Percentiles rank a stretch among this genome's conserved stretches.
Evolutionary conservation across 2,797 vertebrate species (phyloP).

Genomic region (Argya squamiceps): DNA sequence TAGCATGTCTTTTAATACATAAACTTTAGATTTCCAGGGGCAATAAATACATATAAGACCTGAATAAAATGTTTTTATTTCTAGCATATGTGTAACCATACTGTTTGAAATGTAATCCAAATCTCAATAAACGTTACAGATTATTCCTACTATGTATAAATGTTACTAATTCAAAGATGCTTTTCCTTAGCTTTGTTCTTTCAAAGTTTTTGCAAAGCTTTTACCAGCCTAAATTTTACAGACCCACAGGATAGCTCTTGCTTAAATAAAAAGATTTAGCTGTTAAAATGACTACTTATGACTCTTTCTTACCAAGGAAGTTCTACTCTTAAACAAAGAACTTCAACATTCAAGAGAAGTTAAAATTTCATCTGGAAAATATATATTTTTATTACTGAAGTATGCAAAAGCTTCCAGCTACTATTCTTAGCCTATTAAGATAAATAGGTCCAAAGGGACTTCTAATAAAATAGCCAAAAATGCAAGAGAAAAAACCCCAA

Average conservation of each 20-base stretch:
- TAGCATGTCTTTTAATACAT: not conserved
- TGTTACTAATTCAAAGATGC: not conserved
- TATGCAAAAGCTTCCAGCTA: not conserved
- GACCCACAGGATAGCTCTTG: not conserved
- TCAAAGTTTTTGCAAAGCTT: not conserved
- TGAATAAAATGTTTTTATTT: not conserved
- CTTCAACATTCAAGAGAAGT: not conserved
- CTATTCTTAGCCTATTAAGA: not conserved
- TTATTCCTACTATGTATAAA: not conserved
- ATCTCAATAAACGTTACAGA: not conserved
- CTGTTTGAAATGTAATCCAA: not conserved
- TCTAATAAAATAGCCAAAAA: not conserved
- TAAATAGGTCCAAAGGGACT: not conserved
- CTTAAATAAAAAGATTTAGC: not conserved
- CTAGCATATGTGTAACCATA: not conserved
- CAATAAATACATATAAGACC: not conserved
- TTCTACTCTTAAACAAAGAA: not conserved
- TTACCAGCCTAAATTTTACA: not conserved
- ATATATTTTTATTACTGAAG: not conserved
- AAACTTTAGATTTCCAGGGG: not conserved
- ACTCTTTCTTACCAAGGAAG: not conserved
- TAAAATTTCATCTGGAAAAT: not conserved
- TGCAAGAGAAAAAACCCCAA: not conserved
- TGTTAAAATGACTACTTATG: not conserved
- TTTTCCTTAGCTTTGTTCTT: not conserved